phyloP scores from a whole-genome alignment of 2,113 vertebrate genomes.

The Psittacula cyanocephala region DNA sequence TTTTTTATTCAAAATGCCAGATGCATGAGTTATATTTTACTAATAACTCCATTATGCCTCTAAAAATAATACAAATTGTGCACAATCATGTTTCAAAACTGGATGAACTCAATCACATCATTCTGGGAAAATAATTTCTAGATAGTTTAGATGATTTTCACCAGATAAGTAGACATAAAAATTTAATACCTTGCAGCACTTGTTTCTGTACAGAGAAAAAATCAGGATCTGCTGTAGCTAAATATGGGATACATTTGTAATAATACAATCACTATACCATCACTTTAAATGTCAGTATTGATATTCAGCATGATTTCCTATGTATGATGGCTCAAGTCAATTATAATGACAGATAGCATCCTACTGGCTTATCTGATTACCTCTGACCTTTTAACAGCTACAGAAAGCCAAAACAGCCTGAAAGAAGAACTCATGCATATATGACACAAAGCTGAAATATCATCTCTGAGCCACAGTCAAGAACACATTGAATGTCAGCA shows the following conservation, averaged over 20 bases:
- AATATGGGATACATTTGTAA: not conserved
- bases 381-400: constrained; percentile 73
- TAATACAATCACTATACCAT: not conserved
- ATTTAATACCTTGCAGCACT: constrained; percentile 28
- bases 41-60: not conserved
- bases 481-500: constrained; percentile 63
- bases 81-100: not conserved
- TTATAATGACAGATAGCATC: constrained; percentile 70
- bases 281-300: constrained; percentile 57
- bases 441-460: constrained; percentile 65
- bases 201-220: not conserved
- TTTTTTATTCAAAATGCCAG: not conserved
- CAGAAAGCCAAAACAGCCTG: constrained; percentile 57
- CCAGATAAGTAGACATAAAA: constrained; percentile 1
- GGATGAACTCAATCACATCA: not conserved
- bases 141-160: not conserved
- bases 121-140: constrained; percentile 2
- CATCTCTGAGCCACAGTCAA: constrained; percentile 43
- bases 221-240: not conserved
- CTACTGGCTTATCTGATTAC: constrained; percentile 69
- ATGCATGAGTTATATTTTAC: not conserved
- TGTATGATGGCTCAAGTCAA: constrained; percentile 62
- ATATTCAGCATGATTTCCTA: constrained; percentile 58
- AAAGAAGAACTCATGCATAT: constrained; percentile 60
- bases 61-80: constrained; percentile 16